Conservation (phyloP, 2,797 vertebrate species). For the Petrocephalus schoutedeni region DNA sequence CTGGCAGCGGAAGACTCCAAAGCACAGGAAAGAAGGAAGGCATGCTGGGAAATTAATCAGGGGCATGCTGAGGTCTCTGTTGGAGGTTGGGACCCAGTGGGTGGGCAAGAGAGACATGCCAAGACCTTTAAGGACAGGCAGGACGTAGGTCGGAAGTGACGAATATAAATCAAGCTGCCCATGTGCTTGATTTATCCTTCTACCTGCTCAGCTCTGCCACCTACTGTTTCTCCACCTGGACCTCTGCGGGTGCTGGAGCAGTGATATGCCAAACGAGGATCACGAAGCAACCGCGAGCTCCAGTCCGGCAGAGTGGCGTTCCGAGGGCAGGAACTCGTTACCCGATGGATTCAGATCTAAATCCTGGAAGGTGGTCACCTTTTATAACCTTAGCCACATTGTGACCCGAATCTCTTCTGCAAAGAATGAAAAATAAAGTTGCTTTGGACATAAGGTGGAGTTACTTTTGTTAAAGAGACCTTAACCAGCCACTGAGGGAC, state of each 20-base stretch:
- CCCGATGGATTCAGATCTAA: background rate
- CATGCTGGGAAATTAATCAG: conserved; percentile 21
- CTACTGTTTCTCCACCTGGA: background rate
- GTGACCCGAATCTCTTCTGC: background rate
- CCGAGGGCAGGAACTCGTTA: background rate
- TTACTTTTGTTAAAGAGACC: background rate
- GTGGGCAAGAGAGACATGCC: background rate
- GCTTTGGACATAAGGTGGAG: background rate
- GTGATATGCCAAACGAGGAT: background rate
- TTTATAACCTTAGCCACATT: background rate
- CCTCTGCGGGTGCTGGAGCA: background rate
- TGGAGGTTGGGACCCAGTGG: background rate
- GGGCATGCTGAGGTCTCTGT: background rate
- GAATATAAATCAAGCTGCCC: background rate
- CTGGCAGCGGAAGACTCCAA: background rate
- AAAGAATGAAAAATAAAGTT: background rate
- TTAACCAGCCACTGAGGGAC: background rate
- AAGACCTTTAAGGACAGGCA: background rate
- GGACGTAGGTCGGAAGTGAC: background rate
- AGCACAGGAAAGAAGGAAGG: background rate
- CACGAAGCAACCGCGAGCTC: background rate
- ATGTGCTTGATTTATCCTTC: background rate
- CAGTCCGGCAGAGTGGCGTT: background rate
- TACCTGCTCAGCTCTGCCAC: background rate
- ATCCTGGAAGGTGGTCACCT: background rate